Conservation (phyloP, 2,797 vertebrate genomes). For the Chloroceryle inda region DNA sequence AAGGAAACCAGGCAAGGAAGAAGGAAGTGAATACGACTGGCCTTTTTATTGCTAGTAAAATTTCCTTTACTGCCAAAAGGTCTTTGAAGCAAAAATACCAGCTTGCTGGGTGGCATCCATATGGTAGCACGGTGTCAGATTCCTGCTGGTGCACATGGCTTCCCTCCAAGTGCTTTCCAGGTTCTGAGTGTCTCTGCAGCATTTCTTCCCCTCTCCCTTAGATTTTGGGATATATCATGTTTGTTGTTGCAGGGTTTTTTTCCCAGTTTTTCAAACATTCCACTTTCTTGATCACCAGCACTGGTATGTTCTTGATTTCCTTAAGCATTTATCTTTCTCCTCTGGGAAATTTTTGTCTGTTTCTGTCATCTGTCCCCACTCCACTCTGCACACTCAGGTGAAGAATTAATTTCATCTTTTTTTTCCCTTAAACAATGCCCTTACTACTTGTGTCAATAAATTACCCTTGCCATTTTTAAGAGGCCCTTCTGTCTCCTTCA, state of each 20-base stretch:
- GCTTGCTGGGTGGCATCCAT: slow-evolving; percentile 62
- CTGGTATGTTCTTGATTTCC: slow-evolving; percentile 58
- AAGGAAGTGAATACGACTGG: slow-evolving; percentile 34
- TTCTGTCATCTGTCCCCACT: slow-evolving; percentile 61
- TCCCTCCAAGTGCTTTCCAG: slow-evolving; percentile 38
- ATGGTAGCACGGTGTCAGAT: slow-evolving; percentile 25
- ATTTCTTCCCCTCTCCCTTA: background rate
- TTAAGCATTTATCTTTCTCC: slow-evolving; percentile 51
- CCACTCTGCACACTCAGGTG: slow-evolving; percentile 40
- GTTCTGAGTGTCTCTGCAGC: background rate
- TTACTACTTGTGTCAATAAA: slow-evolving; percentile 63
- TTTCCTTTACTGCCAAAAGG: slow-evolving; percentile 54
- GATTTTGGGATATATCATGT: background rate
- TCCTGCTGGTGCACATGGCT: background rate
- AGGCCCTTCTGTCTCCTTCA: slow-evolving; percentile 45
- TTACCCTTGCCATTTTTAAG: slow-evolving; percentile 64
- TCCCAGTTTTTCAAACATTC: background rate
- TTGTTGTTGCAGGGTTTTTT: background rate
- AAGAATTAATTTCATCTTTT: slow-evolving; percentile 30
- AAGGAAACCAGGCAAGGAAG: background rate
- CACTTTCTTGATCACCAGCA: background rate
- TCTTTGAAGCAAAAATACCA: slow-evolving; percentile 74
- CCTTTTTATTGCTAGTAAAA: slow-evolving; percentile 58
- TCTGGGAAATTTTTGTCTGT: slow-evolving; percentile 68
- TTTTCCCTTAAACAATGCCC: slow-evolving; percentile 26